These are phyloP conservation scores for Lacanobia oleracea DNA, from an alignment of 2,888 invertebrate genomes.

Conservation along the genomic window DNA sequence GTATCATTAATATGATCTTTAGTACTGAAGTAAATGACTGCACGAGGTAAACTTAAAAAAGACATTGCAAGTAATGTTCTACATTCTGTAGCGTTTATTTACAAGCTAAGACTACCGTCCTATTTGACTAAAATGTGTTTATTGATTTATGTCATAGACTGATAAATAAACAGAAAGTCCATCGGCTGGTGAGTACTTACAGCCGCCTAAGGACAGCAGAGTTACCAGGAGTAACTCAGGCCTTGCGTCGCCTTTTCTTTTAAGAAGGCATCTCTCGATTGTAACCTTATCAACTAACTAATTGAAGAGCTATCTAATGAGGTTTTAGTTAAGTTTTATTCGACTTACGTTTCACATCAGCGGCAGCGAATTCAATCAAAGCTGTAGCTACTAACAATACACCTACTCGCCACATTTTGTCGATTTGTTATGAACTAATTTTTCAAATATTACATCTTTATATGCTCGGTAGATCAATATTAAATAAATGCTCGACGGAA, in stretches of 20 bases:
- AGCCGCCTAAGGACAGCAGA: not conserved
- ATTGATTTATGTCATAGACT: not conserved
- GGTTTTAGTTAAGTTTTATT: not conserved
- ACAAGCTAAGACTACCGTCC: not conserved
- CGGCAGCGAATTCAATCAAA: slow-evolving; percentile 65
- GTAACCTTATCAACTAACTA: not conserved
- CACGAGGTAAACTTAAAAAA: not conserved
- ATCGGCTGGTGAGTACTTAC: not conserved
- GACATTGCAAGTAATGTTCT: not conserved
- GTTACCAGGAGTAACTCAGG: too few species aligned
- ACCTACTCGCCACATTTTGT: slow-evolving; percentile 78
- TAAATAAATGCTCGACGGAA: slow-evolving; percentile 68
- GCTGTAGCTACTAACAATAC: slow-evolving; percentile 68
- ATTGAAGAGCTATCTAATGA: not conserved
- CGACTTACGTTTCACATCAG: slow-evolving; percentile 75
- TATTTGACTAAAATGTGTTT: not conserved
- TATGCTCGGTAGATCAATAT: slow-evolving; percentile 71
- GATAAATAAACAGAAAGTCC: too few species aligned
- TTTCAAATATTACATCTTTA: slow-evolving; percentile 76
- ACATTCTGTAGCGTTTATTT: not conserved
- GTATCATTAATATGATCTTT: too few species aligned
- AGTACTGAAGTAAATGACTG: too few species aligned
- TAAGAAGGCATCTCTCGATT: not conserved
- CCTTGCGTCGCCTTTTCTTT: too few species aligned
- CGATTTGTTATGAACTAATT: slow-evolving; percentile 66